Conservation (phyloP, 2,797 vertebrate species). For the Alcedo quadribrachys region DNA sequence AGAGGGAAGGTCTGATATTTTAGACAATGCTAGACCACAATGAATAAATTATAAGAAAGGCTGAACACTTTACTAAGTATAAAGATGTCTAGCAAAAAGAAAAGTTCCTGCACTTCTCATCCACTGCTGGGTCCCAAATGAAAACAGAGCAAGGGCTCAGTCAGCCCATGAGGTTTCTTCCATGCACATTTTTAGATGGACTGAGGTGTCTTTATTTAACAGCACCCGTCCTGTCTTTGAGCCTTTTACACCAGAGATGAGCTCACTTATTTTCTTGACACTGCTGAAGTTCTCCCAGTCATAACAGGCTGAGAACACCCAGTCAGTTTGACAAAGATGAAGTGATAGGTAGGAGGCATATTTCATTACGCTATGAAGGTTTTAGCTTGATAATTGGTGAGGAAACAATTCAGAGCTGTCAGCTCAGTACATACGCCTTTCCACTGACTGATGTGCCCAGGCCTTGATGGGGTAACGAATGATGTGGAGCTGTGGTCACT, state of each 20-base stretch:
- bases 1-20: slow-evolving; percentile 56
- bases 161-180: fast-evolving
- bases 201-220: neutral
- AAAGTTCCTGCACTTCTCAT: neutral
- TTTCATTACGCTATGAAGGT: slow-evolving; percentile 65
- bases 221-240: neutral
- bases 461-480: slow-evolving; percentile 19
- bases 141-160: neutral
- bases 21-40: slow-evolving; percentile 49
- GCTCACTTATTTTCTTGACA: slow-evolving; percentile 32
- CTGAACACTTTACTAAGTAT: slow-evolving; percentile 23
- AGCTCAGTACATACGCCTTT: slow-evolving; percentile 22
- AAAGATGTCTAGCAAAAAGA: neutral
- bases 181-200: neutral
- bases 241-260: slow-evolving; percentile 12
- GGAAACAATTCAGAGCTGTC: slow-evolving; percentile 72
- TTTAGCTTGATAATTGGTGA: slow-evolving; percentile 55
- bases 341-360: slow-evolving; percentile 65
- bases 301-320: slow-evolving; percentile 25
- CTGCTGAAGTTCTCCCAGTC: slow-evolving; percentile 19
- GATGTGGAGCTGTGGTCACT: neutral
- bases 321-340: slow-evolving; percentile 62
- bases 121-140: neutral
- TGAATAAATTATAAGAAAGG: slow-evolving; percentile 66
- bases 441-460: slow-evolving; percentile 50